Evolutionary conservation across 2,113 vertebrate genomes (phyloP), one percentile per base, ranked within the genome.

Genomic region (Vulpes vulpes): DNA sequence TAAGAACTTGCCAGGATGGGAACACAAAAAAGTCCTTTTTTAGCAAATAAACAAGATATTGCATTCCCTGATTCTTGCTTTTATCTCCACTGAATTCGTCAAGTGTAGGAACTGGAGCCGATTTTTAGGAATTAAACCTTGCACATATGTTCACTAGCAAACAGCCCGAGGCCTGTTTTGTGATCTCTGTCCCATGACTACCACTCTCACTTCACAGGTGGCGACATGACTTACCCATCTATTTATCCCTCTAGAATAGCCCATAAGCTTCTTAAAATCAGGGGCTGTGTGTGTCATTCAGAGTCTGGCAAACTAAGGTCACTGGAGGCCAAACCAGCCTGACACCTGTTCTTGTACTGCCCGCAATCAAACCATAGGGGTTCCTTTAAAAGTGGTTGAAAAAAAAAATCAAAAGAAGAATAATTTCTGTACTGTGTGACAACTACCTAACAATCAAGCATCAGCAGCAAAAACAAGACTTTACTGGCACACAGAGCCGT

Each of bases 131-230:
- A 74, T 35, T 23, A 19, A 79, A 62, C 20, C 4, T 35, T 35
- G 30, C 32, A 30, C 5, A 4, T 5, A 5, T 2, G 79, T 25
- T 30, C 14, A 4, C 1, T 0, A 38, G 71, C 71, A 16, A 80
- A 57, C 1, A 23, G 12, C 20, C 2, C 14, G 5, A 9, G 17
- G 23, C 10, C 32, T 3, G 0, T 11, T 20, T 14, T 35, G 22
- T 17, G 82, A 16, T 22, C 16, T 5, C 57, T 32, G 1, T 1
- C 27, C 49, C 57, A 0, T 2, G 17, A 23, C 5, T 2, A 1
- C 64, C 22, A n/a, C 9, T 32, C 55, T 7, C 23, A 7, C 1
- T 7, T 3, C 0, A 4, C 0, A 11, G 2, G 16, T 3, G 43
- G 11, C 35, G 22, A 14, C 6, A 0, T 20, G 65, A 81, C 1